Conservation (phyloP, 2,113 vertebrate species). For the Cyprinodon variegatus region DNA sequence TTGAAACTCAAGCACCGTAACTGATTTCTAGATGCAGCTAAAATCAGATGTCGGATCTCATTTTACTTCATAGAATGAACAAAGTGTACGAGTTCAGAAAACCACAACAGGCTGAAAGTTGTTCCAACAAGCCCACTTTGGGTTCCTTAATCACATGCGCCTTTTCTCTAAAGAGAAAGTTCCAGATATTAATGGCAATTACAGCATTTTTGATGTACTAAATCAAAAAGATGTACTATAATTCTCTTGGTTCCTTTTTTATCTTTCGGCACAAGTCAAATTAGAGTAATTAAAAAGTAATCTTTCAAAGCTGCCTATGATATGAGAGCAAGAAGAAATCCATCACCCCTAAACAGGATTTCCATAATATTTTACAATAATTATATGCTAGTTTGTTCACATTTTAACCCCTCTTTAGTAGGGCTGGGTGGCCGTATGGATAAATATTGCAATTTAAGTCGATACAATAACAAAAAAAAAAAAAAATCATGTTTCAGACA, state of each 20-base stretch:
- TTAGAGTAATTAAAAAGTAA: background rate
- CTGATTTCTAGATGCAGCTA: constrained; percentile 10
- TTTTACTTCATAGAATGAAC: background rate
- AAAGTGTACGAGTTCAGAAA: background rate
- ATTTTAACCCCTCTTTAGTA: background rate
- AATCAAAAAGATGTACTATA: background rate
- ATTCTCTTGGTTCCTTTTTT: background rate
- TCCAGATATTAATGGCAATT: background rate
- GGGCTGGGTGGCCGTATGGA: too few species aligned
- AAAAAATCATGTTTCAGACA: too few species aligned
- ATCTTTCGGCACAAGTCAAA: background rate
- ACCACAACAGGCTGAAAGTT: background rate
- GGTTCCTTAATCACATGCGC: background rate
- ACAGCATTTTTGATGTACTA: background rate
- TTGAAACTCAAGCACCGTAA: constrained; percentile 25
- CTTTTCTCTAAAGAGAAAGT: background rate
- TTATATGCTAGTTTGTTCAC: background rate
- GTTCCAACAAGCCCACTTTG: background rate
- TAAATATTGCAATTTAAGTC: too few species aligned
- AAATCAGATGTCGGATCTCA: background rate
- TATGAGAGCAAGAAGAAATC: background rate
- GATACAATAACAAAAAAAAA: too few species aligned
- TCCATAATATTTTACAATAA: background rate
- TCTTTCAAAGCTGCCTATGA: background rate
- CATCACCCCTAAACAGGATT: background rate